Conservation (phyloP, 2,888 invertebrate genomes). For the Saturnia pavonia region DNA sequence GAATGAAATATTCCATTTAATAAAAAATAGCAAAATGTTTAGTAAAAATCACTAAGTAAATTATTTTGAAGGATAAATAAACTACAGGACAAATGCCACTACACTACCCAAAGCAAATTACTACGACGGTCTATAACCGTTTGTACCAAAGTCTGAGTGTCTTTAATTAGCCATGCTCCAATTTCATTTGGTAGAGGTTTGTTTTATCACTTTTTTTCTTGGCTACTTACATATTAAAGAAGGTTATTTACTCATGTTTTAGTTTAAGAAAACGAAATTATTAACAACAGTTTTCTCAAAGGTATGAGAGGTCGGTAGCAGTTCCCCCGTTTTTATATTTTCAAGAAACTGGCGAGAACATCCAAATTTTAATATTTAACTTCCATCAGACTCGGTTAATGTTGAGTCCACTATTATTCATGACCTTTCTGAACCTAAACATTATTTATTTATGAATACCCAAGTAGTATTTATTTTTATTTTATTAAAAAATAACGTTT, state of each 20-base stretch:
- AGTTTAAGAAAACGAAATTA: background rate
- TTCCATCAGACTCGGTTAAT: background rate
- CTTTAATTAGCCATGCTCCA: too few relatives aligned
- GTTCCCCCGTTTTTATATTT: background rate
- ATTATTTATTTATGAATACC: conserved; percentile 1
- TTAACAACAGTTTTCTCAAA: background rate
- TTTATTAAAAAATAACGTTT: background rate
- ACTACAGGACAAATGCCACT: too few relatives aligned
- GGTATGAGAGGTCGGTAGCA: background rate
- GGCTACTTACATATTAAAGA: background rate
- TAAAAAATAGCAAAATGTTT: too few relatives aligned
- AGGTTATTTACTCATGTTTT: background rate
- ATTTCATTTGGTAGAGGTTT: too few relatives aligned
- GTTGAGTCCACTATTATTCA: background rate
- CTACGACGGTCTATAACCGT: too few relatives aligned
- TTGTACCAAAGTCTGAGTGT: too few relatives aligned
- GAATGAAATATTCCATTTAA: too few relatives aligned
- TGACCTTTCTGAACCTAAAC: background rate
- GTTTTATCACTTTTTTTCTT: background rate
- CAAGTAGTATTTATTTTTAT: background rate
- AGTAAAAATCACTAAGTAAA: too few relatives aligned
- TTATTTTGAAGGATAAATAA: too few relatives aligned
- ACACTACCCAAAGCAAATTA: too few relatives aligned
- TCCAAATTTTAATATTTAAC: conserved; percentile 10
- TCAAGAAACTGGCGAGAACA: background rate